Percentiles rank a stretch among this genome's conserved stretches.
Conservation (phyloP, 2,797 vertebrate species). For the Lates japonicus region DNA sequence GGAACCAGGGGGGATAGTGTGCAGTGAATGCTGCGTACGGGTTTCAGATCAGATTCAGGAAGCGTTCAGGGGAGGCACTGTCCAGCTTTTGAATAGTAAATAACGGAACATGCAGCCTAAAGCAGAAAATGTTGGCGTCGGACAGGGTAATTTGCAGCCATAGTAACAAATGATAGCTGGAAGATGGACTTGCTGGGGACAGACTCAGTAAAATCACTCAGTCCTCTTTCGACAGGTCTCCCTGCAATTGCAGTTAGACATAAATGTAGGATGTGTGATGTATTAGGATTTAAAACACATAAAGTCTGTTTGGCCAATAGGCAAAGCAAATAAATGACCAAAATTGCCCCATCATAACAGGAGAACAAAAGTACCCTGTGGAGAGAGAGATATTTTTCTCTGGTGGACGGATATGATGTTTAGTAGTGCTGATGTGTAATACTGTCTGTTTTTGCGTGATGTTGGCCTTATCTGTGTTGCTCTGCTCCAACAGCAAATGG, state of each 20-base stretch:
- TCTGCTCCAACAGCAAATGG: conserved; percentile 82
- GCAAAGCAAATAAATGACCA: neutral
- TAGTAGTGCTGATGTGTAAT: neutral
- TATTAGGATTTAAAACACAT: neutral
- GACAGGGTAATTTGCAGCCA: neutral
- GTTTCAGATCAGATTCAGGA: no score
- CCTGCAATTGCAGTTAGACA: neutral
- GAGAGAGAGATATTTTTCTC: neutral
- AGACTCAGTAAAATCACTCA: neutral
- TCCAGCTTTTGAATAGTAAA: conserved; percentile 26
- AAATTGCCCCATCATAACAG: neutral
- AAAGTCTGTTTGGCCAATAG: neutral
- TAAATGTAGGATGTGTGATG: neutral
- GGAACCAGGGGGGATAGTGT: neutral
- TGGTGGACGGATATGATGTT: neutral
- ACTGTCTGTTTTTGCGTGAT: neutral
- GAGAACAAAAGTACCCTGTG: neutral
- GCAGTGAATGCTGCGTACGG: neutral
- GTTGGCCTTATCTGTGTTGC: neutral
- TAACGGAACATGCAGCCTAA: conserved; percentile 37
- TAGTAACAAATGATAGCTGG: neutral
- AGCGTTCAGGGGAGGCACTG: neutral
- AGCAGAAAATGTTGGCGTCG: neutral
- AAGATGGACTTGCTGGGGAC: neutral
- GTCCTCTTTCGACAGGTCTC: neutral